Conservation (phyloP, 2,113 vertebrate species). For the Donacobius atricapilla region DNA sequence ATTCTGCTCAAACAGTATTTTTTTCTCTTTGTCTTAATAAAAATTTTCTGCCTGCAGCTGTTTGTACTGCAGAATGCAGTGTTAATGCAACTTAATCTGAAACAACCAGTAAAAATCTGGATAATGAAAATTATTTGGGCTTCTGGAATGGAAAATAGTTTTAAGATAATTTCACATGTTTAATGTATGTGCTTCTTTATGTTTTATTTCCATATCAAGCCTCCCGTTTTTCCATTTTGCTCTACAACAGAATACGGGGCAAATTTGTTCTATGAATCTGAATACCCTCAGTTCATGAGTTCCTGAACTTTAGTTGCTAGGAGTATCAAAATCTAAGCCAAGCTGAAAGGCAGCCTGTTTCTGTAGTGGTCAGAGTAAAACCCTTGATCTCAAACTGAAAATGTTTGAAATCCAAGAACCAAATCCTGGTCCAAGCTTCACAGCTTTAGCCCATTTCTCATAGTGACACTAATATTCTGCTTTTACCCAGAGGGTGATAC, state of each 20-base stretch:
- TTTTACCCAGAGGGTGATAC: not conserved
- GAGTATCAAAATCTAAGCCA: not conserved
- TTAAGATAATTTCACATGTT: not conserved
- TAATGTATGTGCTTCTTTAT: not conserved
- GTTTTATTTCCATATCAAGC: not conserved
- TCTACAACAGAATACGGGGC: not conserved
- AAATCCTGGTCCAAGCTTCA: not conserved
- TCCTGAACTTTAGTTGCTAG: constrained; percentile 22
- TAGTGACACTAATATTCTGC: not conserved
- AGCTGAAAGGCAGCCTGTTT: not conserved
- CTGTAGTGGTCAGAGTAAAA: not conserved
- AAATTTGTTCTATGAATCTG: not conserved
- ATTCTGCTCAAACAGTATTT: not conserved
- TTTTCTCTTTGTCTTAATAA: not conserved
- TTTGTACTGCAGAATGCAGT: not conserved
- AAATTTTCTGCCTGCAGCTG: not conserved
- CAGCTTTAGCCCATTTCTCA: not conserved
- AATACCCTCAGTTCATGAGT: not conserved
- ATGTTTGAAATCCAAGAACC: not conserved
- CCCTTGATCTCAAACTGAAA: not conserved
- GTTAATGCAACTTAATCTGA: not conserved
- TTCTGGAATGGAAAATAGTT: not conserved
- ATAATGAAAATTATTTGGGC: not conserved
- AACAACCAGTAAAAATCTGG: not conserved
- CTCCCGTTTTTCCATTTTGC: not conserved